A percentile compares a stretch with the other conserved stretches of the same genome.
Evolutionary conservation across 2,888 invertebrate species (phyloP).

Genomic region (Clostera curtula): DNA sequence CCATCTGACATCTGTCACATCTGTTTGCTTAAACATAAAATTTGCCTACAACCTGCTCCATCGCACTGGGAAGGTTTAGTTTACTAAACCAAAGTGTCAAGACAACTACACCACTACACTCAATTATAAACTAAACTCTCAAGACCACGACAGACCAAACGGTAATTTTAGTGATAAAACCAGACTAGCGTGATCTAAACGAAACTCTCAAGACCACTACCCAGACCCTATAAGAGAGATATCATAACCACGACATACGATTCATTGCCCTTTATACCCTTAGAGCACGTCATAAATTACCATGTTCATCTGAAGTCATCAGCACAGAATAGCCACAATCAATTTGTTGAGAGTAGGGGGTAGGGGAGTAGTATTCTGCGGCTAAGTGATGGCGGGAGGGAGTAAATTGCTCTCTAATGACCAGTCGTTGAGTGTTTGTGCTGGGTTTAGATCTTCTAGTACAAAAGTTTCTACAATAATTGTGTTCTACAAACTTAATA

Average conservation of each 20-base stretch:
- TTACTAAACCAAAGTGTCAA: too few species aligned
- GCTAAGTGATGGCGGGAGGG: conserved; percentile 31
- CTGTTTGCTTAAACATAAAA: too few species aligned
- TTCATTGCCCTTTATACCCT: background rate
- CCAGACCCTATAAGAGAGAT: conserved; percentile 5
- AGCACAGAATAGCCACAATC: conserved; percentile 47
- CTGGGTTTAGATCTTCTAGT: conserved; percentile 21
- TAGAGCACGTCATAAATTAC: conserved; percentile 5
- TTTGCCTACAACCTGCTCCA: too few species aligned
- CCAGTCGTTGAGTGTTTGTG: conserved; percentile 22
- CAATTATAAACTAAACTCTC: too few species aligned
- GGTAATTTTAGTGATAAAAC: too few species aligned
- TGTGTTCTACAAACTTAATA: background rate
- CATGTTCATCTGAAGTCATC: conserved; percentile 15
- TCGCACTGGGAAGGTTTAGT: too few species aligned
- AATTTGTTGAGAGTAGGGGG: conserved; percentile 53
- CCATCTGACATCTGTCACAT: too few species aligned
- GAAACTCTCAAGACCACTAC: too few species aligned
- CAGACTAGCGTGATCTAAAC: too few species aligned
- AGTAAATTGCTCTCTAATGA: conserved; percentile 61
- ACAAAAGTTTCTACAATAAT: background rate
- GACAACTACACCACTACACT: too few species aligned
- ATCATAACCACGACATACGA: conserved; percentile 3
- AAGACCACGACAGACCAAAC: too few species aligned
- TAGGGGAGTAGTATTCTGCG: conserved; percentile 18